Evolutionary conservation across 2,797 vertebrate genomes (phyloP), one percentile per base, ranked within the genome.

Genomic region (Lates japonicus): DNA sequence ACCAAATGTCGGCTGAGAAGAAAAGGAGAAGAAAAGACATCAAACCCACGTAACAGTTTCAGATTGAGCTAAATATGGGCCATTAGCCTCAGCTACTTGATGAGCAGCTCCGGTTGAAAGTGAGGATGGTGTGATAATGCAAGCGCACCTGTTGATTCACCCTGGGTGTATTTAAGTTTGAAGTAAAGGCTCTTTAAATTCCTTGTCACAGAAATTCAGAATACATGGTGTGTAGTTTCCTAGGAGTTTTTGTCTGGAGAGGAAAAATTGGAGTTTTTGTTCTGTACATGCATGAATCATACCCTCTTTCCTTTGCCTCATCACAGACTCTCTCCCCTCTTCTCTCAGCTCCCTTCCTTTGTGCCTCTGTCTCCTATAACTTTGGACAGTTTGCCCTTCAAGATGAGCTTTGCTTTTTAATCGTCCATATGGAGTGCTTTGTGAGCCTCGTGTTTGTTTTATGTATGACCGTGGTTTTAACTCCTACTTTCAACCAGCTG

Each of bases 401-500:
- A 72, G 77, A 82, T 82, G 82, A 81, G 81, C 72, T 81, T 66
- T 59, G 74, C 46, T 67, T 74, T 80, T 86, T 49, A 82, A 81
- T 10, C 67, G 41, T 74, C 81, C 89, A 85, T 78, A 87, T 88
- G 91, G 85, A 78, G 74, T 41, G 77, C 76, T 85, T 76, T 74
- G 63, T 65, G 77, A 74, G 81, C 74, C 76, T 64, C 72, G 79
- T 89, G 88, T 86, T 87, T 90, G 85, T n/a, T 87, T 86, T 90
- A 76, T 74, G 73, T 76, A 44, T 74, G 82, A 66, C 70, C 61
- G 90, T 92, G 90, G 83, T n/a, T 87, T 84, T 76, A 73, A 92
- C 91, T 93, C 91, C 90, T 84, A 89, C 90, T 92, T 91, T 82
- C 82, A 90, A 77, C n/a, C 93, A 94, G 92, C 92, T 94, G 93